These are phyloP conservation scores for Thecocarcelia acutangulata DNA, from an alignment of 2,888 invertebrate genomes.

Conservation along the genomic window DNA sequence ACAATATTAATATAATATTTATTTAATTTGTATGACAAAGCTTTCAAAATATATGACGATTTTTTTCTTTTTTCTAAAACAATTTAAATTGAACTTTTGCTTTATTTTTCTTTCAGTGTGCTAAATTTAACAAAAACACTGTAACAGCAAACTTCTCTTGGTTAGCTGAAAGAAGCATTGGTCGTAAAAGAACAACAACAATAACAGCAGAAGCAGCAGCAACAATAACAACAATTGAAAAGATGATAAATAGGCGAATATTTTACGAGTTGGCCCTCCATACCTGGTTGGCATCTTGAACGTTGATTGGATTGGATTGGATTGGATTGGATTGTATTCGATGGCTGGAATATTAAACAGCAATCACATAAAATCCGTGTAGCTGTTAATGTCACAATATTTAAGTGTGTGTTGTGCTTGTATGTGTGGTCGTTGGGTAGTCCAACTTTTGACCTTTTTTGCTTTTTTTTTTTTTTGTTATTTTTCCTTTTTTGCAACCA, in stretches of 20 bases:
- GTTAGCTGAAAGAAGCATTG: slow-evolving; percentile 2
- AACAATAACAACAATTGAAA: slow-evolving; percentile 44
- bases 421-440: slow-evolving; percentile 48
- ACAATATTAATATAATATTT: too few relatives aligned
- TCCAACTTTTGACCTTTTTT: slow-evolving; percentile 52
- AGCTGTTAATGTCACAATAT: background rate
- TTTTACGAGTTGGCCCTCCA: slow-evolving; percentile 45
- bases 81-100: background rate
- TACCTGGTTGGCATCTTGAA: slow-evolving; percentile 14
- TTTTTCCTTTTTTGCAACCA: slow-evolving; percentile 9
- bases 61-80: too few relatives aligned
- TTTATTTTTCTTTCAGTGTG: slow-evolving; percentile 18
- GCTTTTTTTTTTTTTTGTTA: background rate
- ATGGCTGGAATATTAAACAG: slow-evolving; percentile 44
- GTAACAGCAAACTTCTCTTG: background rate
- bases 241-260: slow-evolving; percentile 62
- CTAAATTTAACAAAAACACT: background rate
- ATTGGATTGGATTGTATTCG: slow-evolving; percentile 23
- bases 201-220: slow-evolving; percentile 20
- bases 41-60: too few relatives aligned
- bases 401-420: background rate
- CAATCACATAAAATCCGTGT: background rate
- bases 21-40: too few relatives aligned
- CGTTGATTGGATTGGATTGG: slow-evolving; percentile 26
- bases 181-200: slow-evolving; percentile 27